These are phyloP conservation scores for Antennarius maculatus DNA, from an alignment of 2,797 vertebrate genomes.

Conservation along the genomic window DNA sequence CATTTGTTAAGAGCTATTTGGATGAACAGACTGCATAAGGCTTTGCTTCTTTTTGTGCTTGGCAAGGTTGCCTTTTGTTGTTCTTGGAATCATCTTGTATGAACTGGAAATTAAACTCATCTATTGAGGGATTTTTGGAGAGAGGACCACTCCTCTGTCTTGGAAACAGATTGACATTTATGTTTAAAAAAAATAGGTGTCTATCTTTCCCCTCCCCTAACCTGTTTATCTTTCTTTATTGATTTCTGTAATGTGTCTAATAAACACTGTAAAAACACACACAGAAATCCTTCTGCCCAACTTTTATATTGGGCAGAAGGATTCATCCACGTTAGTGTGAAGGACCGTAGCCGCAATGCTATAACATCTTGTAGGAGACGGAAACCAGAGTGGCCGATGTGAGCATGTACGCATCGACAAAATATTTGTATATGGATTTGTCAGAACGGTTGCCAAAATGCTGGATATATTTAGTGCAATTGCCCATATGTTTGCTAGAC, in stretches of 20 bases:
- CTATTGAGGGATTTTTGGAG: slow-evolving; percentile 45
- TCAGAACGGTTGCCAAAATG: slow-evolving; percentile 63
- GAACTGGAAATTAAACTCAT: slow-evolving; percentile 67
- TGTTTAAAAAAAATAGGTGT: slow-evolving; percentile 20
- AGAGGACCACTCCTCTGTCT: slow-evolving; percentile 2
- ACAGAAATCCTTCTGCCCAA: too few relatives aligned
- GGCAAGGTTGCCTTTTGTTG: slow-evolving; percentile 55
- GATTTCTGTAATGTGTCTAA: slow-evolving; percentile 33
- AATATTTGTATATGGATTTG: slow-evolving; percentile 63
- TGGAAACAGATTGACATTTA: slow-evolving; percentile 38
- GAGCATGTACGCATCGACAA: slow-evolving; percentile 39
- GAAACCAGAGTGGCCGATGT: slow-evolving; percentile 38
- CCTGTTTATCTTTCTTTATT: slow-evolving; percentile 30
- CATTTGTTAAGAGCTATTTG: slow-evolving; percentile 43
- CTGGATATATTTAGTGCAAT: slow-evolving; percentile 54
- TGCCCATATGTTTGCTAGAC: slow-evolving; percentile 30
- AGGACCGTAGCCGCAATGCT: slow-evolving; percentile 37
- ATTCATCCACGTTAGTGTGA: slow-evolving; percentile 9
- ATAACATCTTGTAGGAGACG: slow-evolving; percentile 36
- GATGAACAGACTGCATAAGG: slow-evolving; percentile 39
- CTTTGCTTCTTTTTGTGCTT: slow-evolving; percentile 36
- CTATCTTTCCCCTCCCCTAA: slow-evolving; percentile 15
- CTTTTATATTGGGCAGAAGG: slow-evolving; percentile 20
- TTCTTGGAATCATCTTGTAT: slow-evolving; percentile 58
- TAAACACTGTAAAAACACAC: too few relatives aligned